Evolutionary conservation across 2,797 vertebrate species (phyloP).

Genomic region (Cynopterus sphinx): DNA sequence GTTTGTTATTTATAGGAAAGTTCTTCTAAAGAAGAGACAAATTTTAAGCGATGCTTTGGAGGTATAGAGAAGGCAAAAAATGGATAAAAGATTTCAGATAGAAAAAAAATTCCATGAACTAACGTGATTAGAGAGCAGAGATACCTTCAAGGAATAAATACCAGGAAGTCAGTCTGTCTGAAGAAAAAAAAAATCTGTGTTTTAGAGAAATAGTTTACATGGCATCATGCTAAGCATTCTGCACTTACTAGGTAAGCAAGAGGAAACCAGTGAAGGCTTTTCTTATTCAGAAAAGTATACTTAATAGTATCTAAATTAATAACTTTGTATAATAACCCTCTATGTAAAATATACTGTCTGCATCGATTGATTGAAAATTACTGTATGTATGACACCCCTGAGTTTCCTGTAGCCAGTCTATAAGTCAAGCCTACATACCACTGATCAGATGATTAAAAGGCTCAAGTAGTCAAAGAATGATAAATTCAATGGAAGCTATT

Average conservation of each 20-base stretch:
- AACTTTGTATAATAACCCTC: neutral
- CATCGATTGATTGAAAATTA: slow-evolving; percentile 73
- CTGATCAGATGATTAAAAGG: slow-evolving; percentile 73
- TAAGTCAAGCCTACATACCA: slow-evolving; percentile 50
- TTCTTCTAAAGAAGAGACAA: neutral
- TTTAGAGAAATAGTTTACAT: neutral
- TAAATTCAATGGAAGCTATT: slow-evolving; percentile 58
- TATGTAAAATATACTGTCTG: slow-evolving; percentile 47
- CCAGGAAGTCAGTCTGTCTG: neutral
- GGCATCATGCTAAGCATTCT: neutral
- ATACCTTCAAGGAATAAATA: neutral
- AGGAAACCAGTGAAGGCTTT: neutral
- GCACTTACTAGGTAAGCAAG: neutral
- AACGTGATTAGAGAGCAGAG: neutral
- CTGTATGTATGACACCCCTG: slow-evolving; percentile 40
- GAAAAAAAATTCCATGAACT: neutral
- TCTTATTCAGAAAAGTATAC: neutral
- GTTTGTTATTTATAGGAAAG: neutral
- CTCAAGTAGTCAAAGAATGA: slow-evolving; percentile 62
- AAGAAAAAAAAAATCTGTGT: neutral
- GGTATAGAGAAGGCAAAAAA: neutral
- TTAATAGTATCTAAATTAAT: neutral
- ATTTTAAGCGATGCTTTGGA: neutral
- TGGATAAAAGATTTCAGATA: neutral
- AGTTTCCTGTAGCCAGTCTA: slow-evolving; percentile 46